Base-by-base conservation (phyloP, 23 tunicate genomes). In the Ascidia mentula region DNA sequence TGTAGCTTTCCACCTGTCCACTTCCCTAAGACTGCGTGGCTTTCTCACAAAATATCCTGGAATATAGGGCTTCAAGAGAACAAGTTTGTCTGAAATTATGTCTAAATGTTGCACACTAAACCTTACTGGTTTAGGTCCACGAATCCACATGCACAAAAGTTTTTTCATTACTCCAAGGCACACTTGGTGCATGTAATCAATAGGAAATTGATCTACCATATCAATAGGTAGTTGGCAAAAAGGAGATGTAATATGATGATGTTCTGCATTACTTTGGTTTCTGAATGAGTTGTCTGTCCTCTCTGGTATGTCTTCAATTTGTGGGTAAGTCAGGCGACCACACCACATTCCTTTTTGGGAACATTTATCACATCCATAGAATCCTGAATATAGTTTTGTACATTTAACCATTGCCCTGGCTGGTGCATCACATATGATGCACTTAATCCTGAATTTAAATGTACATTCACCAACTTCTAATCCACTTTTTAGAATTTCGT, bases 1-100 rank as follows among this genome's bases (percentile, higher is more conserved):
- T 2, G 89, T 85, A 18, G 82, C 89, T 42, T 85, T 85, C 89
- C 89, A 85, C 45, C 72, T 77, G 31, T 85, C 80, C 6, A 69
- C 59, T 72, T 85, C 89, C 6, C 70, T 31, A 8, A 85, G 32
- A 34, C 76, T 34, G 30, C 88, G 37, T 40, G 81, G 81, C 38
- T 65, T 76, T 31, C 88, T 38, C 15, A 78, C 78, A 85, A 85
- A 85, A 18, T 69, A 30, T 69, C 36, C 71, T 32, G 89, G 82
- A 9, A 85, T 40, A 60, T 26, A 70, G 18, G 40, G 36, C 35
- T 70, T 70, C 32, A 70, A n/a, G 13, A 59, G 6, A 38, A 77
- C 2, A 1, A 84, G 69, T 8, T 69, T 17, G 34, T 69, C 24
- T 39, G 70, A 61, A 26, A 85, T 78, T n/a, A 40, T 20, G 28